Evolutionary conservation across 2,888 invertebrate genomes (phyloP), one percentile per base, ranked within the genome.

Genomic region (Crossocerus cetratus): DNA sequence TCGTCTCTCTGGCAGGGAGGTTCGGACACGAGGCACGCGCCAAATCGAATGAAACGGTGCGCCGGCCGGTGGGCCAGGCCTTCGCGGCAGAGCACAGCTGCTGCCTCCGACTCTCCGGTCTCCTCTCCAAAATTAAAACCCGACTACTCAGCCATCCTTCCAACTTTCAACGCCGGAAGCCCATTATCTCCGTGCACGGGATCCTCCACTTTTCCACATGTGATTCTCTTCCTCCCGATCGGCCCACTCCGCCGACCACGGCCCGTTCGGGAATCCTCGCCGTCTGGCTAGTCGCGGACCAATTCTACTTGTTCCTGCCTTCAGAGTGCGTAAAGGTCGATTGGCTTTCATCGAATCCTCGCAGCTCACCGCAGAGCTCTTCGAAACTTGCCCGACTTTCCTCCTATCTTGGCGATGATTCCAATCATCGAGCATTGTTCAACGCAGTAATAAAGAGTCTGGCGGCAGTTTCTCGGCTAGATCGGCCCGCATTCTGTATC

Each of bases 11-110:
- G 4, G 49, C 13, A 16, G 61, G 65, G 62, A 57, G 67, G 61
- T 73, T 78, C 32, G 80, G 73, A 75, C 75, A 78, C 69, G 76
- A 81, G 87, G 88, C 88, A 88, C 88, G 88, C 88, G 88, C 88
- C 88, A 88, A 88, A 86, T 85, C 84, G 83, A 86, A 86, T 79
- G 84, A 85, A 87, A 86, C 85, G n/a, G 49, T n/a, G 81, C 85
- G 82, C 72, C 82, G 81, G 80, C 75, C 80, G 78, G 72, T 72
- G 75, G 67, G 81, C 81, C 86, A 86, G 85, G 14, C n/a, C 49
- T 16, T 11, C 49, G n/a, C n/a, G n/a, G n/a, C n/a, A n/a, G n/a
- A n/a, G n/a, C n/a, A n/a, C n/a, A n/a, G n/a, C n/a, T n/a, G n/a
- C n/a, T n/a, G n/a, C n/a, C n/a, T n/a, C n/a, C n/a, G n/a, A n/a